phyloP scores from a whole-genome alignment of 1,140 invertebrate species.

The Portunus trituberculatus region DNA sequence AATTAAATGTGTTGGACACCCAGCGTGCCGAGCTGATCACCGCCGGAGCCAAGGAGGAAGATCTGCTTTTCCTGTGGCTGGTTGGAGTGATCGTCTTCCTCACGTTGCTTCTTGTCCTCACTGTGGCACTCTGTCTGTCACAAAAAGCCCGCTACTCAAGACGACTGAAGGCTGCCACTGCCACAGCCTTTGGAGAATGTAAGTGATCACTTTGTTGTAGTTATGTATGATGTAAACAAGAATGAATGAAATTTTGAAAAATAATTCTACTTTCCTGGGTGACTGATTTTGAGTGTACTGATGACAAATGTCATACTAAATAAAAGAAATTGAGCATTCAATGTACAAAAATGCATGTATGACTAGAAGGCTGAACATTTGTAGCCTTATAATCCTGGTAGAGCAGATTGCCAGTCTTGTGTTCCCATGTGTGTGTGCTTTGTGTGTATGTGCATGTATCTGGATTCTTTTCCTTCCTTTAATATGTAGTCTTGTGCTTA shows the following conservation, averaged over 20 bases:
- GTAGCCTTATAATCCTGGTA: too few relatives aligned
- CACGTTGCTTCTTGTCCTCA: constrained; percentile 87
- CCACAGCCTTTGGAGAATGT: constrained; percentile 91
- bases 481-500: too few relatives aligned
- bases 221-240: background rate
- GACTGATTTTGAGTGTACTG: background rate
- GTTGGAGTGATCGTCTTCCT: constrained; percentile 90
- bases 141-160: constrained; percentile 91
- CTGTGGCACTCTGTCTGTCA: constrained; percentile 89
- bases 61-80: constrained; percentile 86
- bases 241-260: background rate
- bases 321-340: too few relatives aligned
- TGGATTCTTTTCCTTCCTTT: too few relatives aligned
- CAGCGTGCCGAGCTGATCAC: constrained; percentile 87
- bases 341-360: too few relatives aligned
- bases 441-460: too few relatives aligned
- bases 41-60: constrained; percentile 73
- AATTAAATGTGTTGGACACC: constrained; percentile 94
- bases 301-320: too few relatives aligned
- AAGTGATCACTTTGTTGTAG: constrained; percentile 35
- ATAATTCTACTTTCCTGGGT: background rate
- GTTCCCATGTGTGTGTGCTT: too few relatives aligned
- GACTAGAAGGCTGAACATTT: too few relatives aligned
- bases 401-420: too few relatives aligned
- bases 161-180: constrained; percentile 95